Percentiles rank a stretch among this genome's conserved stretches.
These are phyloP conservation scores for Lobophora halterata DNA, from an alignment of 2,888 invertebrate genomes.

Conservation along the genomic window DNA sequence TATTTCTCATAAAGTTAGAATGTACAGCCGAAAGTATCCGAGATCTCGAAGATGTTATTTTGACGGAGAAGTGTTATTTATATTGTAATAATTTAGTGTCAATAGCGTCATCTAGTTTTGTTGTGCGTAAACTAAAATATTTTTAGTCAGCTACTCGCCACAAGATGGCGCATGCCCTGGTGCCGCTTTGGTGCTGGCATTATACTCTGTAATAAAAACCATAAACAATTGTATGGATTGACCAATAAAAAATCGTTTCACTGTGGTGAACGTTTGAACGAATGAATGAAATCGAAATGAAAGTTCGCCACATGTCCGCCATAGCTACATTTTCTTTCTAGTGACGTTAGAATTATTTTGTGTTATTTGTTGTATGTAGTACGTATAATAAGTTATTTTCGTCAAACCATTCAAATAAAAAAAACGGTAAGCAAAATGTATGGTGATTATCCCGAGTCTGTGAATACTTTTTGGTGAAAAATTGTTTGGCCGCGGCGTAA, in stretches of 20 bases:
- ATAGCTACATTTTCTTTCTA: slow-evolving; percentile 73
- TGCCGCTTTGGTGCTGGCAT: neutral
- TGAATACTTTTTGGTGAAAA: slow-evolving; percentile 50
- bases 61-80: no score
- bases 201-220: slow-evolving; percentile 23
- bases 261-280: no score
- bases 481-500: slow-evolving; percentile 64
- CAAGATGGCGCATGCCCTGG: slow-evolving; percentile 2
- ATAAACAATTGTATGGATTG: slow-evolving; percentile 27
- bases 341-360: slow-evolving; percentile 76
- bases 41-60: no score
- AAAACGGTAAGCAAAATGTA: slow-evolving; percentile 62
- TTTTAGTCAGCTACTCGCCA: neutral
- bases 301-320: slow-evolving; percentile 78
- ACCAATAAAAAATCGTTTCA: no score
- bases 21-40: no score
- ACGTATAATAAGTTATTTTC: slow-evolving; percentile 71
- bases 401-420: slow-evolving; percentile 47
- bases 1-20: no score
- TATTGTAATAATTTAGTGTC: neutral
- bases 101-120: neutral
- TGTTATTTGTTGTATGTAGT: slow-evolving; percentile 61
- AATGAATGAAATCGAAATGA: slow-evolving; percentile 53
- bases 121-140: neutral
- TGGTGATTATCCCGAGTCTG: slow-evolving; percentile 37